Base-by-base conservation (phyloP, 2,113 vertebrate genomes). In the Galbula dea region DNA sequence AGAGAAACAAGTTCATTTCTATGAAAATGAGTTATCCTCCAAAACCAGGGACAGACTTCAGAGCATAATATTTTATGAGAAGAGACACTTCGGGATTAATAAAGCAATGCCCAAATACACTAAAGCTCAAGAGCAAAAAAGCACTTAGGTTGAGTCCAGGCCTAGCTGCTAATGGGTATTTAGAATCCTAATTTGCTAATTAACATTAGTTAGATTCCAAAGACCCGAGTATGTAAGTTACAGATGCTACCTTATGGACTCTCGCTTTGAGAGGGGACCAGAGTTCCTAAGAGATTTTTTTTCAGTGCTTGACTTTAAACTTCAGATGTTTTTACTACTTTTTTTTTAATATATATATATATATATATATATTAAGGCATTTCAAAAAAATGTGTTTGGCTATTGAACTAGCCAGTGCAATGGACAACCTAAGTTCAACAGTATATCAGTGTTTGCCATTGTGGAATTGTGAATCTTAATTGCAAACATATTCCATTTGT, bases 1-100 rank as follows among this genome's bases (percentile, higher is more conserved):
- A 36, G 52, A 93, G 58, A 94, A 96, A 91, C 72, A 95, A 91
- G 95, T 67, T 93, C 14, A 90, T 96, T 89, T 94, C 61, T 85
- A 66, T 0, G 6, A 85, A 94, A 92, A 93, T 27, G 74, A 88
- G 75, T 83, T 74, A 83, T 62, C n/a, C n/a, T 94, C 32, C 88
- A 94, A 93, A 93, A 87, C n/a, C 72, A 68, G 54, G 71, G 63
- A 43, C 21, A 71, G 43, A 62, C 84, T 90, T 88, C 75, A 86
- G 93, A 94, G 81, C 29, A 10, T 34, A 81, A 79, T n/a, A 69
- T 55, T 61, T 91, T 69, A 73, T 43, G 34, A 51, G 39, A 79
- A 87, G 26, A 84, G 30, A 11, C 24, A 34, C 41, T 79, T 93
- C 23, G 4, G 23, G n/a, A 89, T 78, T 88, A 89, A 83, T 23